Base-by-base conservation (phyloP, 2,113 vertebrate genomes). In the Tauraco erythrolophus region DNA sequence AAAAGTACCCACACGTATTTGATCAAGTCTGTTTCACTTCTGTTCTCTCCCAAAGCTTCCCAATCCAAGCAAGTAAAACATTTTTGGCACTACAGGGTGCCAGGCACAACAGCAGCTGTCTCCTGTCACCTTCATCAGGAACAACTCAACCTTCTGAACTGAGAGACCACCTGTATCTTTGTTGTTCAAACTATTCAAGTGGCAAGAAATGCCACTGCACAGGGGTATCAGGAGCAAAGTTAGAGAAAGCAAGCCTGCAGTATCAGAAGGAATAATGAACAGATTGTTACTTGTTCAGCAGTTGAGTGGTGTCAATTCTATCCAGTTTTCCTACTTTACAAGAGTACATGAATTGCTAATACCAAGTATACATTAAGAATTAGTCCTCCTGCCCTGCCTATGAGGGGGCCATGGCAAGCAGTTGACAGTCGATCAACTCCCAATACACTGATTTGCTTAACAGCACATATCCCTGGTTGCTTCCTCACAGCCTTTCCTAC, bases 371-470 rank as follows among this genome's bases (percentile, higher is more conserved):
- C 6, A 37, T 23, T 57, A 48, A 56, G 22, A 61, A 45, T 22
- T 11, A 80, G 27, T 54, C 61, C 37, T 89, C 41, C 54, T 37
- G 25, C 51, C 19, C 54, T 43, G 65, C 14, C 19, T 60, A 9
- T 12, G 18, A 45, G 9, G 19, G 46, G 9, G 15, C 24, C 19
- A 22, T 2, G 6, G 30, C 33, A 92, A 95, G 10, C 57, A 94
- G 45, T 4, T 92, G 48, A 76, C 28, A 43, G 46, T 3, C 39
- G 25, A 66, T 18, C 45, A 79, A n/a, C 21, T 72, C 10, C 9
- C 3, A 69, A 41, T 1, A 64, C 14, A 58, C 0, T 41, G 11
- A 43, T 35, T 3, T 39, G 11, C 16, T 61, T 33, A 61, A 62
- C n/a, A 83, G 45, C 24, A 64, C 27, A 22, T 51, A 76, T 12